A percentile compares a stretch with the other conserved stretches of the same genome.
These are phyloP conservation scores for Semotilus atromaculatus DNA, from an alignment of 2,797 vertebrate genomes.

Conservation along the genomic window DNA sequence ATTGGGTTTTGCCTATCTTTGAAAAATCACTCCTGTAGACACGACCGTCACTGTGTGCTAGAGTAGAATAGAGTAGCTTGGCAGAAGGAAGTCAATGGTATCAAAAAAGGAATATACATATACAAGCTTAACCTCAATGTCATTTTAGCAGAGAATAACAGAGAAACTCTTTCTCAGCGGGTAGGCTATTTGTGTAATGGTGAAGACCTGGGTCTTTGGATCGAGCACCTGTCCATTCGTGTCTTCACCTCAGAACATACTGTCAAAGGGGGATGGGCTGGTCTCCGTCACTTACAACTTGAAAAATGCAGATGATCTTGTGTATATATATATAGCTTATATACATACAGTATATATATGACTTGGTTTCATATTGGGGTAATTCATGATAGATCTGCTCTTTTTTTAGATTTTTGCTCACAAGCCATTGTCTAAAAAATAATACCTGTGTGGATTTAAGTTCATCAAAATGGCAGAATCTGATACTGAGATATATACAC, in stretches of 20 bases:
- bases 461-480: background rate
- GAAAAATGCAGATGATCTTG: background rate
- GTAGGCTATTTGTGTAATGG: slow-evolving; percentile 71
- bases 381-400: background rate
- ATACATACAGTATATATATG: too few species aligned
- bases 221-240: slow-evolving; percentile 70
- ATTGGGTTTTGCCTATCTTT: background rate
- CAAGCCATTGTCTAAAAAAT: background rate
- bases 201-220: slow-evolving; percentile 49
- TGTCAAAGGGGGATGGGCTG: slow-evolving; percentile 2
- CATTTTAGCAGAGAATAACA: background rate
- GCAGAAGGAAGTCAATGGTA: background rate
- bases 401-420: background rate
- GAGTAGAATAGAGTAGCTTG: background rate
- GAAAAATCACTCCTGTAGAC: background rate
- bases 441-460: background rate
- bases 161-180: background rate
- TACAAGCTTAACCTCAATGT: background rate
- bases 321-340: background rate
- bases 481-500: background rate
- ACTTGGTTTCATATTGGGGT: background rate
- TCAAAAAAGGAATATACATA: background rate
- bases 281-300: background rate
- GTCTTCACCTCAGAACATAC: slow-evolving; percentile 50
- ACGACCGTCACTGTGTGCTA: background rate